Evolutionary conservation across 2,113 vertebrate species (phyloP).

Genomic region (Rhinopomastus cyanomelas): DNA sequence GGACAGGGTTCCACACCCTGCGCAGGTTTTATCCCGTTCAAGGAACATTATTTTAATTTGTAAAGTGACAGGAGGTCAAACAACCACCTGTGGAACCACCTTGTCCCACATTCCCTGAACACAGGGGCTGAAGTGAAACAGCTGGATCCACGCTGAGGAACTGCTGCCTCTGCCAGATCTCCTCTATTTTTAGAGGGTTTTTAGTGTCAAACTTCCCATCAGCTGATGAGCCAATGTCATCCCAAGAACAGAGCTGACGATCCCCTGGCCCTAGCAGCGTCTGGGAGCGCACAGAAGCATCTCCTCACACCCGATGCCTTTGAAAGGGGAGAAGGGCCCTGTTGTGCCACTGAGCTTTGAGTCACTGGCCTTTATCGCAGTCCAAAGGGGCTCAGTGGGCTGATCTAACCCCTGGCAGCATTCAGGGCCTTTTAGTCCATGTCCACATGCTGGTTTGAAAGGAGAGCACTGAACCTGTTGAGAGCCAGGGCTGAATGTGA

Average conservation of each 20-base stretch:
- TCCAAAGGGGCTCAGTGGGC: neutral
- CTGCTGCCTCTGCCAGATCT: constrained; percentile 11
- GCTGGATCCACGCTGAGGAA: neutral
- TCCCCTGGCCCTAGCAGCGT: fast-evolving
- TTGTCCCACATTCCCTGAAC: neutral
- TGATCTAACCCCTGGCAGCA: neutral
- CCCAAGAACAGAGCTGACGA: neutral
- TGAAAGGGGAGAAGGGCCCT: neutral
- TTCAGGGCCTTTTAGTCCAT: neutral
- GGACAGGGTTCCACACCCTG: fast-evolving
- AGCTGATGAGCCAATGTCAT: constrained; percentile 21
- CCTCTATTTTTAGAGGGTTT: constrained; percentile 42
- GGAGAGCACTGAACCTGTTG: neutral
- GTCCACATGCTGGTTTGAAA: neutral
- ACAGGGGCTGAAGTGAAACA: fast-evolving
- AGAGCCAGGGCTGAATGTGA: neutral
- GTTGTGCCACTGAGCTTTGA: neutral
- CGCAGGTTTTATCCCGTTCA: neutral
- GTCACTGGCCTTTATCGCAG: neutral
- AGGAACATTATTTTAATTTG: neutral
- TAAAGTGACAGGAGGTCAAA: neutral
- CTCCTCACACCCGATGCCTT: neutral
- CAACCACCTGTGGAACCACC: neutral
- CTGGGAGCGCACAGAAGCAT: neutral
- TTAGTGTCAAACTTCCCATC: constrained; percentile 23